Evolutionary conservation across 2,888 invertebrate genomes (phyloP).

Genomic region (Theodoxus fluviatilis): DNA sequence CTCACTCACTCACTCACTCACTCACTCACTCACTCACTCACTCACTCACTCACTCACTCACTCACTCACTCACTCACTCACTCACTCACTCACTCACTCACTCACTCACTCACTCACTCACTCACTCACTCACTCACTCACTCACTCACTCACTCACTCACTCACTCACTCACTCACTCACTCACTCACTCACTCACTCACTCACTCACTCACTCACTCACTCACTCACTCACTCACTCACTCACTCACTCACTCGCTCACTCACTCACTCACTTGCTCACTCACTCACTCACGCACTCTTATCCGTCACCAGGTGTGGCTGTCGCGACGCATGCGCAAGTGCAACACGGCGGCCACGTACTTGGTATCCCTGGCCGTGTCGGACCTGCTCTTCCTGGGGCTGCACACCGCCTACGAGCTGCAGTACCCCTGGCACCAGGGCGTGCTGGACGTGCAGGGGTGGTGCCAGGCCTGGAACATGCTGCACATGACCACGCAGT

Average conservation of each 20-base stretch:
- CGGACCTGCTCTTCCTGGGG: conserved; percentile 54
- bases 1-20: too few relatives aligned
- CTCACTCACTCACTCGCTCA: neutral
- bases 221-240: neutral
- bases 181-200: neutral
- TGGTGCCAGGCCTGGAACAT: conserved; percentile 59
- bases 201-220: neutral
- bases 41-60: too few relatives aligned
- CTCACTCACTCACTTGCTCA: conserved; percentile 2
- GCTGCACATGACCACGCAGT: conserved; percentile 55
- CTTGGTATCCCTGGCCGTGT: conserved; percentile 55
- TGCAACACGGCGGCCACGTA: conserved; percentile 59
- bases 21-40: too few relatives aligned
- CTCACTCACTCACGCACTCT: neutral
- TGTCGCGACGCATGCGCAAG: conserved; percentile 49
- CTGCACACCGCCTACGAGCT: conserved; percentile 57
- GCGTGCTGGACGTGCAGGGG: conserved; percentile 42
- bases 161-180: too few relatives aligned
- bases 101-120: too few relatives aligned
- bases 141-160: too few relatives aligned
- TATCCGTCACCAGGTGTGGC: too few relatives aligned
- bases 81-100: too few relatives aligned
- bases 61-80: too few relatives aligned
- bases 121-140: too few relatives aligned
- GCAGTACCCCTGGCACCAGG: conserved; percentile 56